Conservation (phyloP, 1,140 invertebrate genomes). For the Phthorimaea operculella region DNA sequence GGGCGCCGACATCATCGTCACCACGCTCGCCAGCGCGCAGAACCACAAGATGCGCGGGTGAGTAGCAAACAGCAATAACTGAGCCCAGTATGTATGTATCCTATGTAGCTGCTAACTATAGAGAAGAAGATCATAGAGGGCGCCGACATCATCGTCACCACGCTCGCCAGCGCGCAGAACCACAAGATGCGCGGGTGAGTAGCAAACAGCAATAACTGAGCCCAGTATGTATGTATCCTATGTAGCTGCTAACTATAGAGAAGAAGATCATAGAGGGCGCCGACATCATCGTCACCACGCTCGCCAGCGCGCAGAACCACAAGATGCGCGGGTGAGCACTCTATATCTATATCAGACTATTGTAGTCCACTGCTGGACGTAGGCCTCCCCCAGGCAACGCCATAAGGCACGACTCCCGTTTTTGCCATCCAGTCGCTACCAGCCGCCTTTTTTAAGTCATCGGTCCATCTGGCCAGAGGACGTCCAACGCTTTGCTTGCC, state of each 20-base stretch:
- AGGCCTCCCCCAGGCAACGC: no score
- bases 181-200: conserved; percentile 51
- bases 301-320: conserved; percentile 70
- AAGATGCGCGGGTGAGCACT: conserved; percentile 54
- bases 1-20: conserved; percentile 74
- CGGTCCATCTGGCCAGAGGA: no score
- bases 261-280: conserved; percentile 66
- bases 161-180: conserved; percentile 71
- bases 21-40: conserved; percentile 73
- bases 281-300: conserved; percentile 75
- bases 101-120: conserved; percentile 26
- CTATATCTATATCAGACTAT: no score
- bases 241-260: conserved; percentile 38
- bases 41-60: conserved; percentile 58
- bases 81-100: no score
- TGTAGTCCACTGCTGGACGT: no score
- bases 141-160: conserved; percentile 75
- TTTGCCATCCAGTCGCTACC: no score
- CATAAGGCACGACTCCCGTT: no score
- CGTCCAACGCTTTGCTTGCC: no score
- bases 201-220: no score
- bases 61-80: no score
- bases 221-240: no score
- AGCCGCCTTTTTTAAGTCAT: no score
- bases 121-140: conserved; percentile 63